phyloP scores from a whole-genome alignment of 2,113 vertebrate genomes.

The Rallus limicola region DNA sequence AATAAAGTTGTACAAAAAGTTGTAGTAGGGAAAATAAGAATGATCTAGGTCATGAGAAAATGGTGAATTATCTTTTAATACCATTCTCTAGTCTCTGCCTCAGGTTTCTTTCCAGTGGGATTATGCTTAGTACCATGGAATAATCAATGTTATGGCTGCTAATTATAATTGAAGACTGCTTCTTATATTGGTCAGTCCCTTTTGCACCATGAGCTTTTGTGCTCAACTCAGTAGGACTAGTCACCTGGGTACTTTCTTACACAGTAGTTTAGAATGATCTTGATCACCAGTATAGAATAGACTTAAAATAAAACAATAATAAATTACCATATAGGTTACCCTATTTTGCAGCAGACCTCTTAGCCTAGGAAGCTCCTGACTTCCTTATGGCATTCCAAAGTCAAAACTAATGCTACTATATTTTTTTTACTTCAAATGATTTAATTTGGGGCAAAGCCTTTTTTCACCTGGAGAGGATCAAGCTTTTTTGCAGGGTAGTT shows the following conservation, averaged over 20 bases:
- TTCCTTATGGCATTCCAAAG: not conserved
- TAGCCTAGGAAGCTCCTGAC: not conserved
- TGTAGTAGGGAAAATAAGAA: not conserved
- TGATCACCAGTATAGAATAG: fast-evolving
- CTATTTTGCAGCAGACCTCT: not conserved
- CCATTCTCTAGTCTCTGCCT: not conserved
- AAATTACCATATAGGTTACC: not conserved
- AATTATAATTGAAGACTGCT: not conserved
- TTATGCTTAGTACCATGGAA: not conserved
- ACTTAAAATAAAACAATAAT: not conserved
- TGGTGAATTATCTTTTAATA: not conserved
- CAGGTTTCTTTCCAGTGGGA: not conserved
- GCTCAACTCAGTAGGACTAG: not conserved
- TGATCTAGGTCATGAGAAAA: not conserved
- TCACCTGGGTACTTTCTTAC: not conserved
- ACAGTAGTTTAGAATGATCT: not conserved
- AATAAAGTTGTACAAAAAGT: not conserved
- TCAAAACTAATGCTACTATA: not conserved
- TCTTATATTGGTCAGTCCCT: not conserved
- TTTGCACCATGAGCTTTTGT: not conserved
- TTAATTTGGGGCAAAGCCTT: not conserved
- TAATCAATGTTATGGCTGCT: not conserved
- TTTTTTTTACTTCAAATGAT: not conserved
- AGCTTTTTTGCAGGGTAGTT: not conserved
- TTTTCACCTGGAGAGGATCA: not conserved